These are phyloP conservation scores for Chelonus insularis DNA, from an alignment of 1,140 invertebrate genomes.

Conservation along the genomic window DNA sequence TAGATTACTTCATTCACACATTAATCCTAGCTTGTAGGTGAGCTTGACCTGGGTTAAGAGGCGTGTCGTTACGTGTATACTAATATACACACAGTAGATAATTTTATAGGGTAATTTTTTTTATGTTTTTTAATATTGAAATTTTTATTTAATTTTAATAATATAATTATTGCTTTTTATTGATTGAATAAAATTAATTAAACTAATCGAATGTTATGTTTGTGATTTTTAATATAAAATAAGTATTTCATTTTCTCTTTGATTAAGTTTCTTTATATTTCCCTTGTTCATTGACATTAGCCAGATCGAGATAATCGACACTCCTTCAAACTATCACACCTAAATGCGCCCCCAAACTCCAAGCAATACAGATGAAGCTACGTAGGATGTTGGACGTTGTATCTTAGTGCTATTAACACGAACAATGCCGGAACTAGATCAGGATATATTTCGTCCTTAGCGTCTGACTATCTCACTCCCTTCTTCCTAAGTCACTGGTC, in stretches of 20 bases:
- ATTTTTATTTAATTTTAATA: no score
- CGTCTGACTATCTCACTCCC: slow-evolving; percentile 39
- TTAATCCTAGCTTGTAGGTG: no score
- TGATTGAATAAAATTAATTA: no score
- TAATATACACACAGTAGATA: no score
- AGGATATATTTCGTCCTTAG: slow-evolving; percentile 56
- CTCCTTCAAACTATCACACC: slow-evolving; percentile 38
- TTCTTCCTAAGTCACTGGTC: slow-evolving; percentile 17
- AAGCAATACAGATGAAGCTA: slow-evolving; percentile 31
- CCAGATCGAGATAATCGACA: slow-evolving; percentile 59
- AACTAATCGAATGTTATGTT: no score
- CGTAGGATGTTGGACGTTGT: slow-evolving; percentile 39
- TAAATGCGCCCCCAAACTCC: slow-evolving; percentile 22
- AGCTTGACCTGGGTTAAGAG: no score
- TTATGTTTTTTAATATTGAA: no score
- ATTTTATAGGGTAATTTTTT: no score
- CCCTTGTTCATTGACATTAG: slow-evolving; percentile 50
- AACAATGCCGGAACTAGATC: slow-evolving; percentile 57
- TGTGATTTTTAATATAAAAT: no score
- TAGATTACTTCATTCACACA: no score
- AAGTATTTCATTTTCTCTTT: background rate
- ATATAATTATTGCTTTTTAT: no score
- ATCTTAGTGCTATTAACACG: slow-evolving; percentile 57
- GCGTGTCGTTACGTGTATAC: no score
- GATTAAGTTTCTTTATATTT: slow-evolving; percentile 31